These are phyloP conservation scores for Dilophus febrilis DNA, from an alignment of 2,888 invertebrate species.

Conservation along the genomic window DNA sequence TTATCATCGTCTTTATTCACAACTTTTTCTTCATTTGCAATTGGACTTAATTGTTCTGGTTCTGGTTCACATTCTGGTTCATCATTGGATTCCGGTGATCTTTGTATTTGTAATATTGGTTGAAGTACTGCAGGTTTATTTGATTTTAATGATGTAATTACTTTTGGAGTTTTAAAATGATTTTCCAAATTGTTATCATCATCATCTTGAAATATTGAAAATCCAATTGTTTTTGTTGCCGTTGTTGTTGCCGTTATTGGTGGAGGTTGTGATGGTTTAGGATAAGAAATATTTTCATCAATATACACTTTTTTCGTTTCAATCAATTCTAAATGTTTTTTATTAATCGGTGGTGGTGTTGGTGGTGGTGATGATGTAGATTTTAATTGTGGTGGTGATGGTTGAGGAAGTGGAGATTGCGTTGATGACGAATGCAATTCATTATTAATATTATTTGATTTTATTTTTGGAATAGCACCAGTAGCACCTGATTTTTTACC, in stretches of 20 bases:
- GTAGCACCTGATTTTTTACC: background rate
- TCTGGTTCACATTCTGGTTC: constrained; percentile 2
- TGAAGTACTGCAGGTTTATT: background rate
- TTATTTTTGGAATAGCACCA: too few relatives aligned
- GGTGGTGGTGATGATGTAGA: too few relatives aligned
- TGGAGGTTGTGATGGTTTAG: too few relatives aligned
- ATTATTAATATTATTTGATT: too few relatives aligned
- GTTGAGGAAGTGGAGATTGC: background rate
- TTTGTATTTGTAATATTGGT: constrained; percentile 1
- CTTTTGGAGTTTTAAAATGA: background rate
- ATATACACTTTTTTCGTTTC: too few relatives aligned
- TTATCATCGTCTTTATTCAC: too few relatives aligned
- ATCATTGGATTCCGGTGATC: background rate
- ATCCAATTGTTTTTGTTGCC: background rate
- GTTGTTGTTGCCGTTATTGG: background rate
- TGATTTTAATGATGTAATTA: background rate
- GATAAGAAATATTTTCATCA: too few relatives aligned
- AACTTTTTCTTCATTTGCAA: too few relatives aligned
- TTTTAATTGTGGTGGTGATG: background rate
- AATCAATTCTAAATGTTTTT: too few relatives aligned
- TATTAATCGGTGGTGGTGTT: too few relatives aligned
- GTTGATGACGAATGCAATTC: too few relatives aligned
- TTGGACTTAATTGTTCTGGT: background rate
- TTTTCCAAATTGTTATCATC: background rate
- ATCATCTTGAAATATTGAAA: background rate